These are phyloP conservation scores for Bothrops jararaca DNA, from an alignment of 2,113 vertebrate genomes.

Conservation along the genomic window DNA sequence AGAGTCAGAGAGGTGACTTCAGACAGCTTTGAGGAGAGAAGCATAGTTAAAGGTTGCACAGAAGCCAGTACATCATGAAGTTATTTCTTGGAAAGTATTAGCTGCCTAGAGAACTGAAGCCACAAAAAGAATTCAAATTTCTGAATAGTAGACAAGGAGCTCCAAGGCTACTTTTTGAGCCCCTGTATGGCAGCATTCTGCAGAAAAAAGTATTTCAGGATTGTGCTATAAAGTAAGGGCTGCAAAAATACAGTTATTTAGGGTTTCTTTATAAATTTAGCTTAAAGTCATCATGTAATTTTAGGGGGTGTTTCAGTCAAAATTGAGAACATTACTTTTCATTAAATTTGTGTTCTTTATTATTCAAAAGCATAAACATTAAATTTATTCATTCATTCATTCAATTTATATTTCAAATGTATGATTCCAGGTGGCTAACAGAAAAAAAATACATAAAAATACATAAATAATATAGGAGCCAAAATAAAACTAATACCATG, in stretches of 20 bases:
- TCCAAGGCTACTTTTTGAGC: not conserved
- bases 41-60: not conserved
- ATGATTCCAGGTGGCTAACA: not conserved
- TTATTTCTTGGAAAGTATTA: not conserved
- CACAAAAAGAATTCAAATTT: not conserved
- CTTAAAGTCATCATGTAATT: not conserved
- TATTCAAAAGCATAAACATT: not conserved
- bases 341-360: not conserved
- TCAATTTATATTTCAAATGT: not conserved
- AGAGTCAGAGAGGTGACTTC: not conserved
- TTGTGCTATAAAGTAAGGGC: no score
- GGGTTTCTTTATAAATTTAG: not conserved
- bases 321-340: not conserved
- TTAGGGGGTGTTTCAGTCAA: not conserved
- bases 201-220: not conserved
- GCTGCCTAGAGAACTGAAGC: not conserved
- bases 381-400: not conserved
- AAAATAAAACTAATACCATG: not conserved
- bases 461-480: not conserved
- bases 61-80: not conserved
- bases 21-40: not conserved
- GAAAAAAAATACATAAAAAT: not conserved
- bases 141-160: not conserved
- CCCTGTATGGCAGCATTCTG: not conserved
- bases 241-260: not conserved